Evolutionary conservation across 2,797 vertebrate genomes (phyloP).

Genomic region (Sorex maritimensis): DNA sequence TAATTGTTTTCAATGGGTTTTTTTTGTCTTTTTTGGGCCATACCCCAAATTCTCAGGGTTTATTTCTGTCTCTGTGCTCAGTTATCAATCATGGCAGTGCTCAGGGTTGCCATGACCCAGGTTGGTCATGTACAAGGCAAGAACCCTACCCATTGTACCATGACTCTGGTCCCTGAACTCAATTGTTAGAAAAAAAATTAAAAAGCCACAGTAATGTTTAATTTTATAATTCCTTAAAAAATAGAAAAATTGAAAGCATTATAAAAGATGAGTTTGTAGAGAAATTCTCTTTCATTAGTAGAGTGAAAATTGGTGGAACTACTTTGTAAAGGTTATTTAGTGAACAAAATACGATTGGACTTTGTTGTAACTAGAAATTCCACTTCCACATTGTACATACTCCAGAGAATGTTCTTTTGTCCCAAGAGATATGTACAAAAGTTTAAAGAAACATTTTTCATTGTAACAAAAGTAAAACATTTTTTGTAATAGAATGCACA

Average conservation of each 20-base stretch:
- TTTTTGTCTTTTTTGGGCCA: too few relatives aligned
- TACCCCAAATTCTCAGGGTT: too few relatives aligned
- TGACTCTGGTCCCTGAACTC: too few relatives aligned
- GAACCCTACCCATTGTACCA: too few relatives aligned
- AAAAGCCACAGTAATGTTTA: background rate
- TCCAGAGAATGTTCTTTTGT: background rate
- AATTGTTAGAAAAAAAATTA: background rate
- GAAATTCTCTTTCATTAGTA: background rate
- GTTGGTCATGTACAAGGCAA: too few relatives aligned
- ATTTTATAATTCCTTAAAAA: background rate
- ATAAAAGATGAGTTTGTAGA: background rate
- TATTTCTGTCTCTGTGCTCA: too few relatives aligned
- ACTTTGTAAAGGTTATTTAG: background rate
- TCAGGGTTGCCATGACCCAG: too few relatives aligned
- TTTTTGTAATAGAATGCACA: background rate
- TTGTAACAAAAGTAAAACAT: background rate
- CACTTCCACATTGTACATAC: background rate
- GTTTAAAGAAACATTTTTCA: background rate
- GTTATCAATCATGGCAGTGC: too few relatives aligned
- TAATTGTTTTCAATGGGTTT: too few relatives aligned
- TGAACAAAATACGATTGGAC: background rate
- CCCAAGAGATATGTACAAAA: background rate
- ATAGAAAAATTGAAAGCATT: background rate
- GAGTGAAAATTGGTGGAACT: background rate
- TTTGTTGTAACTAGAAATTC: conserved; percentile 23